Evolutionary conservation across 2,888 invertebrate genomes (phyloP).

Genomic region (Lacanobia oleracea): DNA sequence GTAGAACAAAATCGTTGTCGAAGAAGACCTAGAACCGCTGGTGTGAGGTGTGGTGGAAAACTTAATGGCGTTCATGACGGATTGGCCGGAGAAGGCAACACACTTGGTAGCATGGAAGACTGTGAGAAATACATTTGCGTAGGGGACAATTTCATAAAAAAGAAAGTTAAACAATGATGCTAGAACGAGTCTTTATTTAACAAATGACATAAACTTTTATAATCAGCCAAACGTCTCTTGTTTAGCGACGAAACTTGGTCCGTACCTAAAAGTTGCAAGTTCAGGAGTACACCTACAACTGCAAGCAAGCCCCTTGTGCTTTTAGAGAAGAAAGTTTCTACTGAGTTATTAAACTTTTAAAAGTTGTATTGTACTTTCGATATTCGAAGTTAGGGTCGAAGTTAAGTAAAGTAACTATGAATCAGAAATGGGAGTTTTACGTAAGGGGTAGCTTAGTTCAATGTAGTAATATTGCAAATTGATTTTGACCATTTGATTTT

Average conservation of each 20-base stretch:
- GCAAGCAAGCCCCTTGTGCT: constrained; percentile 8
- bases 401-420: not conserved
- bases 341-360: constrained; percentile 26
- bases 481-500: too few relatives aligned
- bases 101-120: too few relatives aligned
- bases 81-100: too few relatives aligned
- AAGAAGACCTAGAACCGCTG: too few relatives aligned
- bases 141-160: too few relatives aligned
- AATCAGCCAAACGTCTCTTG: constrained; percentile 16
- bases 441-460: too few relatives aligned
- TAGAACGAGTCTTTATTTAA: not conserved
- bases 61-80: too few relatives aligned
- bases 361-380: constrained; percentile 26
- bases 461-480: too few relatives aligned
- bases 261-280: constrained; percentile 8
- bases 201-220: constrained; percentile 10
- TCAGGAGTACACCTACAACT: constrained; percentile 18
- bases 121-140: too few relatives aligned
- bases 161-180: not conserved
- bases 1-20: not conserved
- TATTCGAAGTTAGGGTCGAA: constrained; percentile 9
- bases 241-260: constrained; percentile 18
- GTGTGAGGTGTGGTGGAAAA: too few relatives aligned
- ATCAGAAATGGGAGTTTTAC: not conserved
- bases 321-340: constrained; percentile 19